Conservation (phyloP, 1,140 invertebrate genomes). For the Lasioglossum baleicum region DNA sequence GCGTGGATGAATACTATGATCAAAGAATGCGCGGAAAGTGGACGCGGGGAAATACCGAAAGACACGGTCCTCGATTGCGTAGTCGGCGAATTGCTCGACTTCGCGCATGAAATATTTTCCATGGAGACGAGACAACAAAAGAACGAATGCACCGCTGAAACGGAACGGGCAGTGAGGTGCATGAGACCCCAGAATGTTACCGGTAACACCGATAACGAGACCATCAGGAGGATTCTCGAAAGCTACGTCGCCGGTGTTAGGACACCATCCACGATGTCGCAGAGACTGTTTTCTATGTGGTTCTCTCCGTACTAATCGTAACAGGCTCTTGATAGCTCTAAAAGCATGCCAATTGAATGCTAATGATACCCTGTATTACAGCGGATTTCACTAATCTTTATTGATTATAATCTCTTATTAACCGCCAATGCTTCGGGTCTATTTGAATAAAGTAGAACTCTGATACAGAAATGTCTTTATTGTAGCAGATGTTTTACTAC, state of each 20-base stretch:
- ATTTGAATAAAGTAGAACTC: too few relatives aligned
- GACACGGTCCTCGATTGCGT: slow-evolving; percentile 69
- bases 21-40: slow-evolving; percentile 69
- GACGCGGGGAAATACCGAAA: slow-evolving; percentile 60
- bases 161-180: slow-evolving; percentile 57
- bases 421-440: too few relatives aligned
- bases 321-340: background rate
- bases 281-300: slow-evolving; percentile 14
- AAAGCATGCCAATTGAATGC: too few relatives aligned
- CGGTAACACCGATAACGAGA: slow-evolving; percentile 35
- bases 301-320: background rate
- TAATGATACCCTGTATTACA: too few relatives aligned
- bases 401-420: too few relatives aligned
- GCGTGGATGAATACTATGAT: slow-evolving; percentile 70
- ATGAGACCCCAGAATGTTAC: slow-evolving; percentile 41
- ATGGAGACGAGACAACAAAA: background rate
- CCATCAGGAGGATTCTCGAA: slow-evolving; percentile 48
- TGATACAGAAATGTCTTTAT: too few relatives aligned
- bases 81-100: slow-evolving; percentile 61
- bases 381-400: too few relatives aligned
- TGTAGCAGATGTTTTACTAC: too few relatives aligned
- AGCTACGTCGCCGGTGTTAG: slow-evolving; percentile 43
- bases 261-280: slow-evolving; percentile 27
- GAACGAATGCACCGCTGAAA: slow-evolving; percentile 44
- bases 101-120: slow-evolving; percentile 43